A percentile compares a stretch with the other conserved stretches of the same genome.
These are phyloP conservation scores for Heliothis peltigera DNA, from an alignment of 2,888 invertebrate species.

Conservation along the genomic window DNA sequence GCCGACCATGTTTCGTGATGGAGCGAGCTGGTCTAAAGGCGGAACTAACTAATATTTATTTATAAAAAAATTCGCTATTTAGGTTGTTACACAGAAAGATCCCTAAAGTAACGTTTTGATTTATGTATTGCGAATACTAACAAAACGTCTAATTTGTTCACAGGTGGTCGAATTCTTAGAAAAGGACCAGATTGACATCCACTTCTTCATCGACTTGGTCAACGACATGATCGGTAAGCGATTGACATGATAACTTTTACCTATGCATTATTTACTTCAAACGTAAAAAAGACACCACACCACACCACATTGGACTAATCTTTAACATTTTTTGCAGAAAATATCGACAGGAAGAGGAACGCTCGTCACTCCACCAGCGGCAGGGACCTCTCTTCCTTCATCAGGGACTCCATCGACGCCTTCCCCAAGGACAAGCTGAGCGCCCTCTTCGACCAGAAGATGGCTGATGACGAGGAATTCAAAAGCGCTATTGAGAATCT, in stretches of 20 bases:
- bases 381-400: conserved; percentile 69
- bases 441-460: conserved; percentile 78
- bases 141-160: conserved; percentile 3
- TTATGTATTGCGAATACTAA: no score
- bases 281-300: background rate
- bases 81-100: no score
- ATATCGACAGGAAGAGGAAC: conserved; percentile 22
- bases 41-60: no score
- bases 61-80: no score
- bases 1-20: no score
- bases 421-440: conserved; percentile 77
- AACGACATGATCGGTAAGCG: conserved; percentile 77
- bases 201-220: conserved; percentile 76
- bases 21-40: no score
- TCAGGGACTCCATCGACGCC: conserved; percentile 68
- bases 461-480: conserved; percentile 76
- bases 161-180: conserved; percentile 82
- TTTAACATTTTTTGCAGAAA: conserved; percentile 44
- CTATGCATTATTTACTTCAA: background rate
- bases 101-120: background rate
- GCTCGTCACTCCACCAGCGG: conserved; percentile 68
- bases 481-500: conserved; percentile 76
- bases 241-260: no score
- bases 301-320: background rate
- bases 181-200: conserved; percentile 80